Base-by-base conservation (phyloP, 1,140 invertebrate genomes). In the Megathymus violae region DNA sequence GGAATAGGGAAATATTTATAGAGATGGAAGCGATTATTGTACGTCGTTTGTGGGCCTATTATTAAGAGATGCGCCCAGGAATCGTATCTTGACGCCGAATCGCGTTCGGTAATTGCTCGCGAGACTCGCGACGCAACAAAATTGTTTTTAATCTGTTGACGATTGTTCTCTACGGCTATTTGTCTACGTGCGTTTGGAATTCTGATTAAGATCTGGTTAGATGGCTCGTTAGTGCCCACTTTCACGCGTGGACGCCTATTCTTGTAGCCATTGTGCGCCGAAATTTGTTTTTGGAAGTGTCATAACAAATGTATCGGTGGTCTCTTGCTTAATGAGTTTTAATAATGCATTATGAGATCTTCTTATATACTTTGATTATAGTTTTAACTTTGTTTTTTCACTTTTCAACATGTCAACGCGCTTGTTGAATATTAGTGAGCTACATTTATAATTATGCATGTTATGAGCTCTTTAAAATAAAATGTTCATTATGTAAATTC, bases 91-190 rank as follows among this genome's bases (percentile, higher is more conserved):
- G 48, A 60, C 71, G 66, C 74, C 51, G 67, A 64, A 90, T 90
- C 88, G 76, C 74, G 74, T 74, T 80, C 76, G 48, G 84, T 89
- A 87, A 88, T 88, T 88, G 87, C 81, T 80, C 68, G 80, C 71
- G 79, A 80, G 81, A 78, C 64, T 80, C 68, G 80, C 71, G 79
- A 82, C 82, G 79, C 64, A 78, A 80, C 83, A 74, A 87, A 90
- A 90, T 88, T 88, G 85, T 88, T 89, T 89, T 85, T 82, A 80
- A 88, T 80, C 79, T 79, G 76, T 80, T 83, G 85, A 85, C 81
- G 84, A 88, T 87, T 83, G 85, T 88, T 88, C 83, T 83, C 75
- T 65, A 75, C 65, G 76, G 78, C 82, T 89, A 89, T 90, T 90
- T 90, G 88, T 90, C 86, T 86, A 90, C 68, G 81, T 61, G 74